Evolutionary conservation across 2,797 vertebrate genomes (phyloP), one percentile per base, ranked within the genome.

Genomic region (Corythornis leucogaster): DNA sequence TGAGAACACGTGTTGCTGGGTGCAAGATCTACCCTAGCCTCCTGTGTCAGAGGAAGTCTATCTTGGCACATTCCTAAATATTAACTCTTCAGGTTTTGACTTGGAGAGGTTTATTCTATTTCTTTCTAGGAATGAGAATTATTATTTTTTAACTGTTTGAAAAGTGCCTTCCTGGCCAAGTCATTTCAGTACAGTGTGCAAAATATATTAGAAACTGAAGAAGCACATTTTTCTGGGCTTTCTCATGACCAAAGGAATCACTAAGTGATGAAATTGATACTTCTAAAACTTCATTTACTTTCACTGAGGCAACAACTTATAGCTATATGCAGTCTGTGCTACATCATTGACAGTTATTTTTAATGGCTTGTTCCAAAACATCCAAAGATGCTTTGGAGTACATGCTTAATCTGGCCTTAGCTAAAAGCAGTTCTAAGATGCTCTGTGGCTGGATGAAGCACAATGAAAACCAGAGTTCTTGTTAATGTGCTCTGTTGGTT

Each of bases 301-400:
- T 8, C 24, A 62, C 15, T 59, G 33, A 53, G 59, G 57, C 28
- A 54, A 30, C 18, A 67, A 30, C 59, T 57, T 73, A 20, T 21
- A 69, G 15, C n/a, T 78, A 7, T 24, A 19, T 3, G n/a, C 33
- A 68, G 51, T 24, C 22, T 0, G 0, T 42, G 38, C 38, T 40
- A 40, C 38, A 40, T 40, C 15, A 40, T 40, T 15, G 38, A 26
- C 26, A 59, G 26, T 75, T 92, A 55, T 63, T 91, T 90, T 84
- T 46, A 50, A 89, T 70, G n/a, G 3, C 14, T 55, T 46, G 5
- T 82, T 80, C 50, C 53, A 61, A 77, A 83, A 87, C 21, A 28
- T 53, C 38, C 82, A 69, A 87, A 71, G 73, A 42, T 40, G 24
- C 33, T 80, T 82, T 75, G 63, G 68, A 90, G 43, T 35, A 48